Conservation (phyloP, 2,888 invertebrate genomes). For the Zootermopsis nevadensis region DNA sequence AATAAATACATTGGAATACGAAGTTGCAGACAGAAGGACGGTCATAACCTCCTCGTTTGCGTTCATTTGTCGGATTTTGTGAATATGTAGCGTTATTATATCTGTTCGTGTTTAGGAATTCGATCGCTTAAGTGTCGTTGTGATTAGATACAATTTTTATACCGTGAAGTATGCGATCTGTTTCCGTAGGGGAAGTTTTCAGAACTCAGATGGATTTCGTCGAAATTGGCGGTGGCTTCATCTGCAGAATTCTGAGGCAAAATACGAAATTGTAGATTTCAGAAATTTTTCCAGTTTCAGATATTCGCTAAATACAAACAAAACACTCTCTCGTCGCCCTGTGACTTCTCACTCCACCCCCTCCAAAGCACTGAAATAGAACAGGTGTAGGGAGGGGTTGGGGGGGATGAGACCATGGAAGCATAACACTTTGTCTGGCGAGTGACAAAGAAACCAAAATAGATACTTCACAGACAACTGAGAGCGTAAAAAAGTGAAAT, state of each 20-base stretch:
- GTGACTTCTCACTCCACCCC: too few species aligned
- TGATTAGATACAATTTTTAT: too few species aligned
- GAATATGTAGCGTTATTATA: too few species aligned
- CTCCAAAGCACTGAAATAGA: conserved; percentile 16
- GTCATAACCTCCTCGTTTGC: too few species aligned
- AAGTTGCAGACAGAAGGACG: too few species aligned
- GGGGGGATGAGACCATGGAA: not conserved
- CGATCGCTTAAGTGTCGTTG: too few species aligned
- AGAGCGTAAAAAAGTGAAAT: not conserved
- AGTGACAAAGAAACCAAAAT: not conserved
- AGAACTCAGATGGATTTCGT: not conserved
- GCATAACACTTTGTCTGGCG: not conserved
- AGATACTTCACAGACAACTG: not conserved
- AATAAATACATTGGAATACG: too few species aligned
- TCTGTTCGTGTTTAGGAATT: too few species aligned
- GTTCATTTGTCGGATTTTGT: too few species aligned
- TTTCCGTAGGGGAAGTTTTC: too few species aligned
- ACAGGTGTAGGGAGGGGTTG: not conserved
- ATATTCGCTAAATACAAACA: not conserved
- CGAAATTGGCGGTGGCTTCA: not conserved
- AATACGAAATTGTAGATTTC: not conserved
- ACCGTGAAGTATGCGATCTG: too few species aligned
- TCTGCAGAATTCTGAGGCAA: not conserved
- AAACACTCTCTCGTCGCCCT: not conserved
- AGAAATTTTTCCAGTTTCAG: conserved; percentile 1